Conservation (phyloP, 2,797 vertebrate species). For the Syndactyla subalaris region DNA sequence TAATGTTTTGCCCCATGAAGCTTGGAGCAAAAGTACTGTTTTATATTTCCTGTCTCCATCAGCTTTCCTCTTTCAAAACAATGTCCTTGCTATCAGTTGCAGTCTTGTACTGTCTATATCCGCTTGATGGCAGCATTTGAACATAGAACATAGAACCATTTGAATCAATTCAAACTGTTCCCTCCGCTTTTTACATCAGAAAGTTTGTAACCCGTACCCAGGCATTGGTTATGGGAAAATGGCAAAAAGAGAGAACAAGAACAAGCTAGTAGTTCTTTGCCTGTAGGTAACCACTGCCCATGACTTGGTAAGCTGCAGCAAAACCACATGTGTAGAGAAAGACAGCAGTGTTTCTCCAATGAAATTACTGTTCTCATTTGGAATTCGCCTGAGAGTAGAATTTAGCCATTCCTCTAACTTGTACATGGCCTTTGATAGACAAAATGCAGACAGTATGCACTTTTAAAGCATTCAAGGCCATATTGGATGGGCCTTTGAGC, state of each 20-base stretch:
- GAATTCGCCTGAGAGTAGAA: not conserved
- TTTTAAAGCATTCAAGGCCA: not conserved
- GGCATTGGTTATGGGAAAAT: not conserved
- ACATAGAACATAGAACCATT: constrained; percentile 7
- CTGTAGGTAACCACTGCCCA: not conserved
- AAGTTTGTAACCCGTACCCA: not conserved
- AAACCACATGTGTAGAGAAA: not conserved
- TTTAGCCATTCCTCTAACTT: not conserved
- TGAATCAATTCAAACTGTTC: fast-evolving
- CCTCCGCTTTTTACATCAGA: fast-evolving
- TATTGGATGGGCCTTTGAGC: not conserved
- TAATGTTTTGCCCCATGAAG: not conserved
- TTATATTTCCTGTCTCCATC: not conserved
- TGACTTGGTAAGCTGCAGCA: not conserved
- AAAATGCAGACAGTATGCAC: not conserved
- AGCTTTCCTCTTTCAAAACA: not conserved
- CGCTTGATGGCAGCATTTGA: constrained; percentile 68
- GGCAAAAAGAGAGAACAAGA: not conserved
- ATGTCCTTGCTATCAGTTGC: not conserved
- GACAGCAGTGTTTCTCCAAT: not conserved
- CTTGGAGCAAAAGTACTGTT: not conserved
- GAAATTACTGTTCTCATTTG: not conserved
- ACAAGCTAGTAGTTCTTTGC: fast-evolving
- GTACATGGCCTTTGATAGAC: not conserved
- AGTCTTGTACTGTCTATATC: not conserved